Evolutionary conservation across 30 jellyfish, hydroid and myxozoan species (phyloP).

Genomic region (Clytia hemisphaerica): DNA sequence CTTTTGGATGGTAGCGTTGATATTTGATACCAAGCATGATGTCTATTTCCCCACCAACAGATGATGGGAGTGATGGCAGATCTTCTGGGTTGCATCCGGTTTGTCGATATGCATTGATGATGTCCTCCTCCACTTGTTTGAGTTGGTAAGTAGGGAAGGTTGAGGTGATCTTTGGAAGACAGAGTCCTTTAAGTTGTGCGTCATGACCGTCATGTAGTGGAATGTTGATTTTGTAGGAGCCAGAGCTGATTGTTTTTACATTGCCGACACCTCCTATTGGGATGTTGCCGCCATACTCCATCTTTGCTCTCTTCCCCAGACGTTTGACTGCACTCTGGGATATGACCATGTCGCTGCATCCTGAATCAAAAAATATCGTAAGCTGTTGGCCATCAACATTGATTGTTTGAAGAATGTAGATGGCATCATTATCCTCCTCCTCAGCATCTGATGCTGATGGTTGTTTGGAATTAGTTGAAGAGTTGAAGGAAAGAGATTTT

Average conservation of each 20-base stretch:
- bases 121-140: background rate
- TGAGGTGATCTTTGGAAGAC: background rate
- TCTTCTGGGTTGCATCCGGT: background rate
- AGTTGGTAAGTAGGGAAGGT: background rate
- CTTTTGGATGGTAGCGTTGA: background rate
- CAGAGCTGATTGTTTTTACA: background rate
- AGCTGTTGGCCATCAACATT: constrained; percentile 6
- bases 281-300: background rate
- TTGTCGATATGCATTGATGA: background rate
- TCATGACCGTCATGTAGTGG: background rate
- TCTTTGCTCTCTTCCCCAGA: constrained; percentile 8
- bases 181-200: background rate
- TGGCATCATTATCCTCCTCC: background rate
- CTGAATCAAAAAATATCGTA: background rate
- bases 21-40: background rate
- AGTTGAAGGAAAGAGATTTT: too few relatives aligned
- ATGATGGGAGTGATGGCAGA: background rate
- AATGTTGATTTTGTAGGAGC: background rate
- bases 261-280: constrained; percentile 9
- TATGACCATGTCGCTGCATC: constrained; percentile 6
- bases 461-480: too few relatives aligned
- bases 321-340: constrained; percentile 11
- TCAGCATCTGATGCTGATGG: too few relatives aligned
- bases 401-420: constrained; percentile 21
- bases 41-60: background rate